Evolutionary conservation across 2,888 invertebrate species (phyloP), one percentile per base, ranked within the genome.

Genomic region (Dioctria linearis): DNA sequence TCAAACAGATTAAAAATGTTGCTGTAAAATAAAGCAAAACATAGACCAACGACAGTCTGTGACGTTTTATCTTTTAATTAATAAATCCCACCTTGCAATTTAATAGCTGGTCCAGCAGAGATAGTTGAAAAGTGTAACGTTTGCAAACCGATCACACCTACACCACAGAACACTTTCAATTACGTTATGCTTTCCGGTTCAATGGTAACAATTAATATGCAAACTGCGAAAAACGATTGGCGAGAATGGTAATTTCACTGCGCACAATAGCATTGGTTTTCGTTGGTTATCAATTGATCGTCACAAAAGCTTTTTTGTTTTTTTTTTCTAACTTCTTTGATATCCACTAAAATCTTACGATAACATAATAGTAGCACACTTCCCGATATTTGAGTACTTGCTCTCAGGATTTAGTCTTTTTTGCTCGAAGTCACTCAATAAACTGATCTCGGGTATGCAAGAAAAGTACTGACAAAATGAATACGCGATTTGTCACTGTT

Each of bases 371-470:
- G 25, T 25, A 25, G 25, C 25, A 25, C 25, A 69, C 69, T 51
- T 25, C 25, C 43, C 54, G 73, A 75, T 59, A 6, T 59, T 42
- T 37, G 76, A 49, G 63, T 25, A 63, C 39, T 37, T 25, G 39
- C 25, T 76, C 63, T 46, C 61, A 63, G 76, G 63, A 76, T 40
- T 63, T 57, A 46, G 49, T 76, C 76, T 76, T 46, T 61, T 76
- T 76, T 76, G n/a, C 37, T 76, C 76, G 76, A 11, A 76, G 63
- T 9, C 76, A 76, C 63, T 43, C 76, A 76, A 76, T 63, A 49
- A 76, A 76, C 76, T 76, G 76, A 76, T 76, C 25, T 25, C 76
- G 76, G n/a, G 61, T 49, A 63, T 76, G n/a, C 76, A 63, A 63
- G 63, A 76, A 76, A 63, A 46, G 13, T 76, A 63, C 76, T 63